Base-by-base conservation (phyloP, 1,140 invertebrate species). In the Cephus cinctus region DNA sequence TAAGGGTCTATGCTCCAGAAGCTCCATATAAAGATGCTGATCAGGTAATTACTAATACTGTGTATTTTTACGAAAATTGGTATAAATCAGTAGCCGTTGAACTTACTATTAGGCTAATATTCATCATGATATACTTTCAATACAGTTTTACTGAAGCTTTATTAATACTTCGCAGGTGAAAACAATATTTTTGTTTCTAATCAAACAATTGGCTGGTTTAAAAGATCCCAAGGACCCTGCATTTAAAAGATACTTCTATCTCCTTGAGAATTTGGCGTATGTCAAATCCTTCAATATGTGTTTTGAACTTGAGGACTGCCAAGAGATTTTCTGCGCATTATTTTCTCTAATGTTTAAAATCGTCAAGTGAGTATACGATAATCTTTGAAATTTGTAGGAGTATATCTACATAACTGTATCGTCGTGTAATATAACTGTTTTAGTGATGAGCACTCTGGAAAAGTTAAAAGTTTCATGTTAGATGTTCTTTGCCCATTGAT, bases 261-360 rank as follows among this genome's bases (percentile, higher is more conserved):
- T 92, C 34, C 77, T 94, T 48, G 90, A 98, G 80, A 98, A 98
- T 77, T 80, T 98, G 50, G 94, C 95, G 6, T 98, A 96, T 76
- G 95, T 98, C 15, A 98, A 98, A 71, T 96, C 94, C 0, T 98
- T 98, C 74, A 98, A 98, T 73, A 98, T 98, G 87, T 98, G 96
- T 74, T 95, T 98, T 71, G 96, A 98, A 70, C 74, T 98, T 27
- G 95, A 98, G 73, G 94, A 98, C 72, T 96, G 90, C 61, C 93
- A 98, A 75, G 92, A 96, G 74, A 97, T 98, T 61, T 96, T 98
- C 71, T 94, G 92, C 65, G 86, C 87, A 30, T 79, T 98, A 1
- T 98, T 98, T 75, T 87, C 88, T 38, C 81, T 97, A n/a, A 96
- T 98, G 83, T 98, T 98, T 71, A 90, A 87, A 73, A 95, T 96